Evolutionary conservation across 1,140 invertebrate species (phyloP).

Genomic region (Calliopsis andreniformis): DNA sequence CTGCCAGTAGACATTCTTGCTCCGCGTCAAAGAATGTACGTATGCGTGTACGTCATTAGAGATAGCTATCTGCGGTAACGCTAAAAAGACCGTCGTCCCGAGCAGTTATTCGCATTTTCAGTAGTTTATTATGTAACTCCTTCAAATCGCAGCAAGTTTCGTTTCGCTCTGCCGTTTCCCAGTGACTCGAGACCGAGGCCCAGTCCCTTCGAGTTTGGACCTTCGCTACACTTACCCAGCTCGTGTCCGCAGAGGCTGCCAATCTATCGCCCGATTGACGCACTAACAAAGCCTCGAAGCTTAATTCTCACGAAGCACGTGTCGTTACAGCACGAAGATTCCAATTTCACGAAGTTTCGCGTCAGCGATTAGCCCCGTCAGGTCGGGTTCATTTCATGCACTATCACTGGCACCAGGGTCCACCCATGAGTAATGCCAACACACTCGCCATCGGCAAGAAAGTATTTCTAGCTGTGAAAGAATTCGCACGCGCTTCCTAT

Average conservation of each 20-base stretch:
- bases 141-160: not conserved
- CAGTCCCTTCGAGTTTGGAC: too few species aligned
- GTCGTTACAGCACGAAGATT: too few species aligned
- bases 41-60: not conserved
- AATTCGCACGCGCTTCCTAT: not conserved
- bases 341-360: not conserved
- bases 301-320: too few species aligned
- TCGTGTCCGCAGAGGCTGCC: too few species aligned
- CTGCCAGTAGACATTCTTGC: not conserved
- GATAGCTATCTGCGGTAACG: not conserved
- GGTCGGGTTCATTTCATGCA: conserved; percentile 1
- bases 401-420: not conserved
- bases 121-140: not conserved
- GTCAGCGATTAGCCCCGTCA: not conserved
- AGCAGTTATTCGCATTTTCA: conserved; percentile 21
- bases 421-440: conserved; percentile 23
- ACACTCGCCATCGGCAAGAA: conserved; percentile 5
- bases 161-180: too few species aligned
- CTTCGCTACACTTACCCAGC: too few species aligned
- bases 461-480: conserved; percentile 6
- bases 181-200: too few species aligned
- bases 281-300: too few species aligned
- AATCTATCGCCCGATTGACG: too few species aligned
- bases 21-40: not conserved
- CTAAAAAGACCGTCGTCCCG: not conserved